These are phyloP conservation scores for Microcebus lehilahytsara DNA, from an alignment of 2,113 vertebrate species.

Conservation along the genomic window DNA sequence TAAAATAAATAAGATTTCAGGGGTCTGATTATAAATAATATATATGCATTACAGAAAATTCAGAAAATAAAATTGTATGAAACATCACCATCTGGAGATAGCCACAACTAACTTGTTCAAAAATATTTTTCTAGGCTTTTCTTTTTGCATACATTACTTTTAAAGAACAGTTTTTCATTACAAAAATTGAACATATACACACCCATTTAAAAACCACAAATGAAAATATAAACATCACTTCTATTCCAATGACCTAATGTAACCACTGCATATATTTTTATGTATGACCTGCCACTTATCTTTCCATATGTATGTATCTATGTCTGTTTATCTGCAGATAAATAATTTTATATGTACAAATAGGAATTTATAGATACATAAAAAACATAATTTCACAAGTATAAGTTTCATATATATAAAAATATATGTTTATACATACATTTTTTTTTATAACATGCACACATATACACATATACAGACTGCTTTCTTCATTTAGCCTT, in stretches of 20 bases:
- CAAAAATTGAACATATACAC: not conserved
- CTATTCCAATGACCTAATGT: not conserved
- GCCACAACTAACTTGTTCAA: not conserved
- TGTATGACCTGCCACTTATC: not conserved
- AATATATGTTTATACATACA: not conserved
- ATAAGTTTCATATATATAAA: not conserved
- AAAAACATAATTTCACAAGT: not conserved
- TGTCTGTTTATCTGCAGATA: not conserved
- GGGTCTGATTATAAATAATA: not conserved
- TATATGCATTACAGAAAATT: not conserved
- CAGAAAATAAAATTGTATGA: not conserved
- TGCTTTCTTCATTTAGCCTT: not conserved
- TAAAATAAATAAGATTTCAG: conserved; percentile 7
- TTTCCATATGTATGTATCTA: not conserved
- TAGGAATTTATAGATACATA: not conserved
- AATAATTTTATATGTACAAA: not conserved
- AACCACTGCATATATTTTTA: not conserved
- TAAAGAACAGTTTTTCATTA: not conserved
- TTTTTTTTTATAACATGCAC: not conserved
- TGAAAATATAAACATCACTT: not conserved
- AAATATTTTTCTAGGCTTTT: not conserved
- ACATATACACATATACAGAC: not conserved
- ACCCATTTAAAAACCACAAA: conserved; percentile 2
- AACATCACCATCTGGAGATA: not conserved
- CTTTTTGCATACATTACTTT: not conserved